A percentile compares a stretch with the other conserved stretches of the same genome.
Evolutionary conservation across 2,113 vertebrate genomes (phyloP).

Genomic region (Charina bottae): DNA sequence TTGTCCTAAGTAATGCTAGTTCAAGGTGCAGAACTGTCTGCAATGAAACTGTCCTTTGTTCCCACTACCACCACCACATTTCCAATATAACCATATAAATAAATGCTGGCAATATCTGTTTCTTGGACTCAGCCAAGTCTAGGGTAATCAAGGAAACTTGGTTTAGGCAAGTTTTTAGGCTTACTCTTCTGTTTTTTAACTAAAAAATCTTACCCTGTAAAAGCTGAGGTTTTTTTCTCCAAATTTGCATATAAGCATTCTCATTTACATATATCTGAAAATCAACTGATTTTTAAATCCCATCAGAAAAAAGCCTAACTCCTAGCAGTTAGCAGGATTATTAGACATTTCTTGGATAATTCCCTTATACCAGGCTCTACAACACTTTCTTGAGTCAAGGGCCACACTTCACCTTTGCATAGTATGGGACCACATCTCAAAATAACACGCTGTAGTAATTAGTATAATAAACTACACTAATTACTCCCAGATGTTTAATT

Average conservation of each 20-base stretch:
- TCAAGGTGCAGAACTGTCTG: background rate
- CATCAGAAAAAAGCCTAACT: background rate
- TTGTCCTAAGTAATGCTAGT: background rate
- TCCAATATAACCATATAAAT: background rate
- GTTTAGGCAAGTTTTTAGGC: background rate
- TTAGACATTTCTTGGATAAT: background rate
- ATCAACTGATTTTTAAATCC: background rate
- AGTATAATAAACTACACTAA: background rate
- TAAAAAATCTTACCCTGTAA: background rate
- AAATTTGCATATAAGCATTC: background rate
- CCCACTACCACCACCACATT: background rate
- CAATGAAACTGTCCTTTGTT: background rate
- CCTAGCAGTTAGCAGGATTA: background rate
- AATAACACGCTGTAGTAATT: background rate
- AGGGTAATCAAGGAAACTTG: background rate
- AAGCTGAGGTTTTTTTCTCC: background rate
- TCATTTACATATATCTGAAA: background rate
- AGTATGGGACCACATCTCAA: background rate
- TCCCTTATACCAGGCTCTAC: background rate
- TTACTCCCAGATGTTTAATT: background rate
- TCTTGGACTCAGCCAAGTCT: background rate
- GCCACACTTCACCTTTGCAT: background rate
- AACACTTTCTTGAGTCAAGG: background rate
- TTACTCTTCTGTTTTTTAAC: background rate
- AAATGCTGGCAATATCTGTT: background rate